Evolutionary conservation across 2,888 invertebrate genomes (phyloP), one percentile per base, ranked within the genome.

Genomic region (Neoscelio sp.): DNA sequence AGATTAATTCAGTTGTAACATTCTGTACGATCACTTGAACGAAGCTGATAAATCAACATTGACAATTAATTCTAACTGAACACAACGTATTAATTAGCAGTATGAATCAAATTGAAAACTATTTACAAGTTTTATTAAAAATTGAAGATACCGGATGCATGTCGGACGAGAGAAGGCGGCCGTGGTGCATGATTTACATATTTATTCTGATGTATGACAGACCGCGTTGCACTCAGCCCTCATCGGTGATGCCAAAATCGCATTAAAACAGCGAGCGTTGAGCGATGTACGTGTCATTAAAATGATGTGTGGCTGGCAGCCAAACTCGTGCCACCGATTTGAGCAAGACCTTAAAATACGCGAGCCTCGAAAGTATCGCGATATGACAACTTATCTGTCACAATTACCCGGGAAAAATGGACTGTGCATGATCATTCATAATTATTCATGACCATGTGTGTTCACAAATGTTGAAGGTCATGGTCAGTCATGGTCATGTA

Each of bases 281-380:
- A 84, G 80, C 82, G 86, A 86, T 83, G 82, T 78, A 78, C 78
- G 81, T 83, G 84, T 87, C 86, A 85, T 88, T 86, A 87, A 86
- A 87, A 84, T 87, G 86, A 89, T 82, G 82, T 52, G 85, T 88
- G 88, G 88, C 83, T 42, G 40, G 42, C 20, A 67, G 87, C 87
- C 88, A 89, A 83, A 80, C 80, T 56, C 64, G 65, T 78, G 64
- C 65, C 58, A 46, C 68, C 62, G 44, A 64, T 83, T 83, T 83
- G 15, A 78, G 82, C 82, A 75, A 82, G 80, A 78, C 74, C 80
- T 82, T 80, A 81, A 85, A 85, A 85, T 84, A 82, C 44, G 58
- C 13, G 23, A 38, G 12, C n/a, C 13, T 75, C 52, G 17, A 46
- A 28, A 52, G 42, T 20, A 3, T 44, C 38, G 8, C 8, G 23